A percentile compares a stretch with the other conserved stretches of the same genome.
These are phyloP conservation scores for Biston stratarius DNA, from an alignment of 2,888 invertebrate species.

Conservation along the genomic window DNA sequence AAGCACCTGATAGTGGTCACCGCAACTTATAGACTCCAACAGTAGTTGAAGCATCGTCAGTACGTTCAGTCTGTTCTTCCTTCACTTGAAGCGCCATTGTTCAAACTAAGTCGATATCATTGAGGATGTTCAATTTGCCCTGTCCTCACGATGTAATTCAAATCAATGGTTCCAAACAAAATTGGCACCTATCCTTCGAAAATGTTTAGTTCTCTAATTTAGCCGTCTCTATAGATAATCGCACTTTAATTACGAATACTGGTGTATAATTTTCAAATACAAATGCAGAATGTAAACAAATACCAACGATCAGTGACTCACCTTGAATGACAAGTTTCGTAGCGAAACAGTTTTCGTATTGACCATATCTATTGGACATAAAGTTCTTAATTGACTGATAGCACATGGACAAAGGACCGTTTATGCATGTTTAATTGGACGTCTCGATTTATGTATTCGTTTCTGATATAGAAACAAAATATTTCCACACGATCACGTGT, in stretches of 20 bases:
- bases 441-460: constrained; percentile 23
- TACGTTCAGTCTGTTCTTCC: too few relatives aligned
- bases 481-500: constrained; percentile 32
- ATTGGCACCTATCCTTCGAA: neutral
- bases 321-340: constrained; percentile 34
- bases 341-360: constrained; percentile 6
- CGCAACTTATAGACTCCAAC: too few relatives aligned
- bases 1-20: too few relatives aligned
- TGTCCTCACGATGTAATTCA: too few relatives aligned
- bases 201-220: neutral
- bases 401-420: constrained; percentile 18
- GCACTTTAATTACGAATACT: neutral
- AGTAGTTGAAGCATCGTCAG: too few relatives aligned
- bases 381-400: constrained; percentile 21
- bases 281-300: constrained; percentile 37
- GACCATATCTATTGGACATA: constrained; percentile 31
- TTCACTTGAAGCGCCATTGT: too few relatives aligned
- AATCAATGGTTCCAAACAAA: neutral
- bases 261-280: constrained; percentile 23
- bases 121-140: too few relatives aligned
- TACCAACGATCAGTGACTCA: constrained; percentile 36
- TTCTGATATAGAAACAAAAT: constrained; percentile 27
- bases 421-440: constrained; percentile 4
- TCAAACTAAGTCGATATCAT: too few relatives aligned
- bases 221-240: neutral